Conservation (phyloP, 2,888 invertebrate genomes). For the Anodontia alba region DNA sequence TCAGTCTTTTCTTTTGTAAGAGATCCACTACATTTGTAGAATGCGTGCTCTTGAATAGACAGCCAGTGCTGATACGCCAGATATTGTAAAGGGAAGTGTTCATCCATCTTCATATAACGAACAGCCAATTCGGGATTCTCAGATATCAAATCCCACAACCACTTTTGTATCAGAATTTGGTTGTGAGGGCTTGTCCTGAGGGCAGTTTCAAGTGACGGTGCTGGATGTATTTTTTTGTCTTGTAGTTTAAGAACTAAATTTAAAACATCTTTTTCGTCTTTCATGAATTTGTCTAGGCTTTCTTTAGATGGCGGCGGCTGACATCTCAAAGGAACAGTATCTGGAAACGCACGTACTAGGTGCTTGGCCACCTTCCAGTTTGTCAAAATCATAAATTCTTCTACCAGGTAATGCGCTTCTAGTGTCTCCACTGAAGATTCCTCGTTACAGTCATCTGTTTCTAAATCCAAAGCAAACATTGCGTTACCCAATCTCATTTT, state of each 20-base stretch:
- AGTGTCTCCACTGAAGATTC: constrained; percentile 18
- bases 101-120: constrained; percentile 52
- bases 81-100: constrained; percentile 57
- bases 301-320: constrained; percentile 45
- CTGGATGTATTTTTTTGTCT: constrained; percentile 24
- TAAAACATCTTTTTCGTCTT: constrained; percentile 15
- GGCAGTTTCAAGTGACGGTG: constrained; percentile 14
- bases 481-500: constrained; percentile 39
- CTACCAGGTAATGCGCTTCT: constrained; percentile 57
- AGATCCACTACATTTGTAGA: constrained; percentile 53
- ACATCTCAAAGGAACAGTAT: constrained; percentile 39
- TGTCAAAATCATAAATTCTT: constrained; percentile 57
- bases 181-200: neutral
- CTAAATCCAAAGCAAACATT: constrained; percentile 44
- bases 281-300: constrained; percentile 34
- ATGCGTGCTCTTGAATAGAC: constrained; percentile 56
- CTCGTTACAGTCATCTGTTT: constrained; percentile 26
- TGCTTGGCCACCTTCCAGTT: constrained; percentile 39
- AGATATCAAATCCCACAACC: constrained; percentile 49
- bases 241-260: constrained; percentile 49
- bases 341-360: constrained; percentile 21
- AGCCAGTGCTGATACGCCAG: constrained; percentile 60
- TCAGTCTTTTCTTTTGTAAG: constrained; percentile 1
- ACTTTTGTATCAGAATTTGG: constrained; percentile 16
- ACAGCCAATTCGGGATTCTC: constrained; percentile 14